Conservation (phyloP, 2,113 vertebrate genomes). For the Psettodes erumei region DNA sequence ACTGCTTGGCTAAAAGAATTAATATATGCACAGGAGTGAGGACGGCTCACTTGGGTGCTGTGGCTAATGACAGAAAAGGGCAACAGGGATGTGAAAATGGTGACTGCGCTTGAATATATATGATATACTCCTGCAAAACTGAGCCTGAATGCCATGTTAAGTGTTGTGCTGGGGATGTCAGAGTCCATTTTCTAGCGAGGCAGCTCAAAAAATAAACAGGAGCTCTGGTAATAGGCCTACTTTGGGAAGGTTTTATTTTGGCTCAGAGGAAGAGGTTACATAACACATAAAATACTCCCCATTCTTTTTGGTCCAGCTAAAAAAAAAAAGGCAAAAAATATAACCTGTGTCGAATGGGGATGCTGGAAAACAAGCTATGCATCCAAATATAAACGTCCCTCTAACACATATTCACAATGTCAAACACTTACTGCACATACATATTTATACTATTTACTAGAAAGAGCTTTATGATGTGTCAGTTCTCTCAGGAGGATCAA, state of each 20-base stretch:
- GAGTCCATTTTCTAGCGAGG: conserved; percentile 52
- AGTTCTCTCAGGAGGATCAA: conserved; percentile 13
- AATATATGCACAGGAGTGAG: conserved; percentile 49
- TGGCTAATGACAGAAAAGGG: conserved; percentile 47
- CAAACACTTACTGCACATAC: not conserved
- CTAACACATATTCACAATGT: conserved; percentile 1
- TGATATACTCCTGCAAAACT: conserved; percentile 18
- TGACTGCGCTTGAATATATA: conserved; percentile 21
- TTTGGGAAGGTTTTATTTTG: conserved; percentile 71
- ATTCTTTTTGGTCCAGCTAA: conserved; percentile 19
- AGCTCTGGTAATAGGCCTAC: conserved; percentile 49
- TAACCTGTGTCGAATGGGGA: conserved; percentile 16
- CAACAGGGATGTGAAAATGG: conserved; percentile 30
- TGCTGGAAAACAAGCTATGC: not conserved
- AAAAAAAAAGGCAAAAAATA: conserved; percentile 16
- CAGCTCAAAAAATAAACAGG: conserved; percentile 65
- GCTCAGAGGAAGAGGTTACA: conserved; percentile 60
- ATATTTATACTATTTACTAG: conserved; percentile 3
- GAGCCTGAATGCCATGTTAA: conserved; percentile 23
- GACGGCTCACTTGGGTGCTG: conserved; percentile 24
- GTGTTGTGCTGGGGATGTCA: conserved; percentile 39
- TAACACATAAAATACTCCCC: conserved; percentile 62
- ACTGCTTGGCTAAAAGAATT: conserved; percentile 39
- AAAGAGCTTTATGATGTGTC: conserved; percentile 15
- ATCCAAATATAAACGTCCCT: conserved; percentile 31